Conservation (phyloP, 2,113 vertebrate genomes). For the Donacobius atricapilla region DNA sequence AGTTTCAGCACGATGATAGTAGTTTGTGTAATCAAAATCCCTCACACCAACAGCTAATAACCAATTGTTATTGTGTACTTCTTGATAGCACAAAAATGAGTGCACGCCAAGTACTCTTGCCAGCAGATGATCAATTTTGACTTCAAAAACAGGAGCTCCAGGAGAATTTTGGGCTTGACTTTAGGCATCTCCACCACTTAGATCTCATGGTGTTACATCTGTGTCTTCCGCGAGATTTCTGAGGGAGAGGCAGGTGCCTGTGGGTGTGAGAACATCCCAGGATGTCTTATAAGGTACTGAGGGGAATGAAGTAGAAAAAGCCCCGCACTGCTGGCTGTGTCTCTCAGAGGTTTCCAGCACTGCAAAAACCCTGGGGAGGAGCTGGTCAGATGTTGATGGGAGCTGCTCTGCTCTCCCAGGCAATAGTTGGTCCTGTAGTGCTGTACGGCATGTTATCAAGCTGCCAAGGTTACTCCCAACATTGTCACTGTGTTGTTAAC, state of each 20-base stretch:
- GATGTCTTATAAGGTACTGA: too few relatives aligned
- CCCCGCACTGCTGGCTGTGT: background rate
- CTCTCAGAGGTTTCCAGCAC: background rate
- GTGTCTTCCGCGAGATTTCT: background rate
- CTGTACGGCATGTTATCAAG: background rate
- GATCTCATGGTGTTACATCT: background rate
- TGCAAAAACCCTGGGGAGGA: background rate
- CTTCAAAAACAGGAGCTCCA: background rate
- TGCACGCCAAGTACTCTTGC: background rate
- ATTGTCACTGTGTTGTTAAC: background rate
- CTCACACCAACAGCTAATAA: background rate
- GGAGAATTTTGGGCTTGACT: background rate
- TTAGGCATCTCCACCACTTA: background rate
- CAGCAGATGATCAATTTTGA: background rate
- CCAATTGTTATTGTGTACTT: background rate
- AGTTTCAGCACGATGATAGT: background rate
- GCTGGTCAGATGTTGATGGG: background rate
- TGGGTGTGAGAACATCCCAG: background rate
- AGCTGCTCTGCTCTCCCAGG: background rate
- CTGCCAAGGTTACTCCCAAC: background rate
- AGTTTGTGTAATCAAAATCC: background rate
- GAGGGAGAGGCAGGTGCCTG: background rate
- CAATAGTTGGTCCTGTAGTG: background rate
- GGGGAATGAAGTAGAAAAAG: background rate
- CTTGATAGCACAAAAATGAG: background rate